Evolutionary conservation across 2,113 vertebrate genomes (phyloP), one percentile per base, ranked within the genome.

Genomic region (Butorides virescens): DNA sequence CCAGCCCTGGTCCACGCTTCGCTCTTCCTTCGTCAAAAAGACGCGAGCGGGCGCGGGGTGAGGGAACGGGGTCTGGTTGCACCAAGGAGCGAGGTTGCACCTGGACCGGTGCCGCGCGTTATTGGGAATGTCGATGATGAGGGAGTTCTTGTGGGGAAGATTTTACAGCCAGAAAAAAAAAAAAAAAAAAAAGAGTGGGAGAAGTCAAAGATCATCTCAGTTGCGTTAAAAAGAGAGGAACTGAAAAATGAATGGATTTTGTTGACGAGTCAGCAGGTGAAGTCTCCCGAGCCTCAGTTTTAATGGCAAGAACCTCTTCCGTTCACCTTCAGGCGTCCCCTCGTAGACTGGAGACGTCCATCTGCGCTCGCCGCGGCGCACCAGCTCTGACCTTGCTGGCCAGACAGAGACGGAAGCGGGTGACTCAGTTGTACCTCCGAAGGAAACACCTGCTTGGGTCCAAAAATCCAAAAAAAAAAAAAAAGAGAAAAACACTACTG

Each of bases 11-110:
- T 39, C 2, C 3, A 3, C n/a, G n/a, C 32, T 44, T 36, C 0
- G 2, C 73, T 32, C 36, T 56, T 21, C 6, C 1, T n/a, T 42
- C 1, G 0, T 42, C 30, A n/a, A 2, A 49, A 0, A 18, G 67
- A 11, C 16, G 19, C 1, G 1, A 20, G 58, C 3, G 15, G 39
- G 30, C 30, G 58, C 5, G 2, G n/a, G 42, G 44, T 11, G 59
- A 26, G 32, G 76, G 59, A 50, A 8, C 7, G 1, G 2, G 20
- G 9, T 39, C 49, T 25, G 49, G 61, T 36, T 22, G 68, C 59
- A 29, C 50, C 52, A 2, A 30, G 67, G 76, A 66, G 36, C 27
- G 2, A 18, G 46, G 21, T 18, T 34, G 50, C 59, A 25, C 66
- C 34, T 19, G 47, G 55, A 8, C 10, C 1, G 49, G 10, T 29